phyloP scores from a whole-genome alignment of 2,113 vertebrate genomes.

The Anarrhichthys ocellatus region DNA sequence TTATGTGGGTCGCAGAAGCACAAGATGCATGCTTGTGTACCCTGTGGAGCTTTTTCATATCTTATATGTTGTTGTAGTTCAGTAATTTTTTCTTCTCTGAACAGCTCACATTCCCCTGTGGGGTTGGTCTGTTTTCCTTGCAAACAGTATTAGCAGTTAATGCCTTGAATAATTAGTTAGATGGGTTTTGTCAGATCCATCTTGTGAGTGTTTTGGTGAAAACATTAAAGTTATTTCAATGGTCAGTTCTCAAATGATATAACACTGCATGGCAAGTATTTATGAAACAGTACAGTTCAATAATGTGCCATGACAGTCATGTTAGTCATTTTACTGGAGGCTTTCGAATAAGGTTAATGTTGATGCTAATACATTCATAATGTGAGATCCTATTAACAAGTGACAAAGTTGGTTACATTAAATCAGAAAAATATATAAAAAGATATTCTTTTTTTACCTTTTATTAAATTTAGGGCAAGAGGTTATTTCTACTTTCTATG shows the following conservation, averaged over 20 bases:
- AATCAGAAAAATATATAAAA: neutral
- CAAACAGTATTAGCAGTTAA: neutral
- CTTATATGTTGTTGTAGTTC: neutral
- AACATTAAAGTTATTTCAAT: neutral
- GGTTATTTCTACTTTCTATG: neutral
- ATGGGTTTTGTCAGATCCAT: constrained; percentile 1
- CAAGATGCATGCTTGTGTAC: neutral
- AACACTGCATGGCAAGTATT: neutral
- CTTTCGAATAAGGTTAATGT: constrained; percentile 22
- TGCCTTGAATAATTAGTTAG: neutral
- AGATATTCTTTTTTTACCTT: neutral
- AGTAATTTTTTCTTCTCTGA: neutral
- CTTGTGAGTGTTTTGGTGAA: neutral
- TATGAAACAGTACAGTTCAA: neutral
- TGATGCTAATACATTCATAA: constrained; percentile 18
- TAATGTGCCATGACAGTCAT: neutral
- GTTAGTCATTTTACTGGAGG: neutral
- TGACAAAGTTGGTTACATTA: neutral
- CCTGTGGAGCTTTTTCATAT: constrained; percentile 5
- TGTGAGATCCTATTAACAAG: neutral
- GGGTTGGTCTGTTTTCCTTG: neutral
- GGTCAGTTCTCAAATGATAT: neutral
- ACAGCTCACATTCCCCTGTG: neutral
- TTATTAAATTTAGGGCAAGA: neutral
- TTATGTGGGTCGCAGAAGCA: constrained; percentile 25